These are phyloP conservation scores for Tachysurus fulvidraco DNA, from an alignment of 2,113 vertebrate species.

Conservation along the genomic window DNA sequence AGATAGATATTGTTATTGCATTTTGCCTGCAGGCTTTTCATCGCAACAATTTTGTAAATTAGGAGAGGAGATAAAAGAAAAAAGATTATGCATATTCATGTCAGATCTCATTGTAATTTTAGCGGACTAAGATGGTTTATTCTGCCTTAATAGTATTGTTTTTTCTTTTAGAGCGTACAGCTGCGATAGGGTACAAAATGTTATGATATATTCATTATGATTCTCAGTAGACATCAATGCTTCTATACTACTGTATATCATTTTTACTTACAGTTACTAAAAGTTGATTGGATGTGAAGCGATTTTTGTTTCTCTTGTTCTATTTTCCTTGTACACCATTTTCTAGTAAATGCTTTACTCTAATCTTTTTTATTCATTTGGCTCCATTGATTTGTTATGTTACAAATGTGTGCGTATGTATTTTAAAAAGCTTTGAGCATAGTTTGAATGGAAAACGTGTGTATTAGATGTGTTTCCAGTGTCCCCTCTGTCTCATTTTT, in stretches of 20 bases:
- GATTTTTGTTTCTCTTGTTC: background rate
- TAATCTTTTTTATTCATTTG: background rate
- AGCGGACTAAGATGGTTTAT: background rate
- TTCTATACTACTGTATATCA: background rate
- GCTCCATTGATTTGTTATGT: background rate
- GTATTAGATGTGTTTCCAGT: background rate
- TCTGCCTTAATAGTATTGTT: background rate
- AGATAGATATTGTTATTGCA: background rate
- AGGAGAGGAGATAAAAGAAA: background rate
- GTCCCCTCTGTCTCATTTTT: background rate
- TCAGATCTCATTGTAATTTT: background rate
- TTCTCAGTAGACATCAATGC: background rate
- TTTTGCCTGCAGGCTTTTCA: conserved; percentile 1
- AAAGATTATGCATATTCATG: background rate
- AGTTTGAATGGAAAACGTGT: background rate
- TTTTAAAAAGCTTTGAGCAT: background rate
- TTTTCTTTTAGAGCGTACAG: background rate
- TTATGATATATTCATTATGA: background rate
- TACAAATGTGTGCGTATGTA: background rate
- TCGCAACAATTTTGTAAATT: background rate
- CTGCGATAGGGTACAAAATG: background rate
- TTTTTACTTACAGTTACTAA: background rate
- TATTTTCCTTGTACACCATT: background rate
- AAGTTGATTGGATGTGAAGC: background rate
- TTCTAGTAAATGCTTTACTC: background rate